Conservation (phyloP, 1,140 invertebrate genomes). For the Leptinotarsa lineolata region DNA sequence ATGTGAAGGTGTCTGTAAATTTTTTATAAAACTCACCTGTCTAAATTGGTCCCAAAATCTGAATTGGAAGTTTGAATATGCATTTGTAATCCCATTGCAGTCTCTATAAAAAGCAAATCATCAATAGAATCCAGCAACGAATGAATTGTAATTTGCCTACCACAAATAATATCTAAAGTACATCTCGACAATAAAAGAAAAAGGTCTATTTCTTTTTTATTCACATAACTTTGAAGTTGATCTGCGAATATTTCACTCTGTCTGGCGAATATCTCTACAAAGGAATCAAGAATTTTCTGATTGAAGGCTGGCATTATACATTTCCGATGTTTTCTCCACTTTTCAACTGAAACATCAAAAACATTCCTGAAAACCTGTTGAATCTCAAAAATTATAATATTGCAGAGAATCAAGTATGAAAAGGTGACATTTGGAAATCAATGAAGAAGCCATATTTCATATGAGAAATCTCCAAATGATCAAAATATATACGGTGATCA, state of each 20-base stretch:
- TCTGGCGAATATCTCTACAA: constrained; percentile 71
- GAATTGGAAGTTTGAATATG: constrained; percentile 70
- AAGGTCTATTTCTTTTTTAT: constrained; percentile 62
- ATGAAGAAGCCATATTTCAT: too few relatives aligned
- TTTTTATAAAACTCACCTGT: constrained; percentile 60
- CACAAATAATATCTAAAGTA: constrained; percentile 77
- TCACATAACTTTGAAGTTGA: constrained; percentile 59
- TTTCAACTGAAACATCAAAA: constrained; percentile 59
- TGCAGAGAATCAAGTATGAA: too few relatives aligned
- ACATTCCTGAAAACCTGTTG: not conserved
- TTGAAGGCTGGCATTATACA: constrained; percentile 78
- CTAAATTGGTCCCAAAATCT: constrained; percentile 75
- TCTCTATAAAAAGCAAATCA: constrained; percentile 63
- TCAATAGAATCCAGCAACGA: not conserved
- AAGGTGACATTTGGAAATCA: too few relatives aligned
- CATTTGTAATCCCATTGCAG: constrained; percentile 79
- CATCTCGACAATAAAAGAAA: constrained; percentile 68
- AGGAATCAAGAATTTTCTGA: constrained; percentile 74
- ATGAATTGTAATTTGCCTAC: constrained; percentile 54
- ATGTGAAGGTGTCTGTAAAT: too few relatives aligned
- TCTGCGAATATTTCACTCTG: constrained; percentile 65
- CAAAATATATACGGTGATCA: too few relatives aligned
- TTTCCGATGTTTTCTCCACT: constrained; percentile 72
- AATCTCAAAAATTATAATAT: too few relatives aligned
- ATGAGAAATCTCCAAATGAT: too few relatives aligned